Evolutionary conservation across 92 coral and sea anemone species (phyloP), one percentile per base, ranked within the genome.

Genomic region (Galaxea fascicularis): DNA sequence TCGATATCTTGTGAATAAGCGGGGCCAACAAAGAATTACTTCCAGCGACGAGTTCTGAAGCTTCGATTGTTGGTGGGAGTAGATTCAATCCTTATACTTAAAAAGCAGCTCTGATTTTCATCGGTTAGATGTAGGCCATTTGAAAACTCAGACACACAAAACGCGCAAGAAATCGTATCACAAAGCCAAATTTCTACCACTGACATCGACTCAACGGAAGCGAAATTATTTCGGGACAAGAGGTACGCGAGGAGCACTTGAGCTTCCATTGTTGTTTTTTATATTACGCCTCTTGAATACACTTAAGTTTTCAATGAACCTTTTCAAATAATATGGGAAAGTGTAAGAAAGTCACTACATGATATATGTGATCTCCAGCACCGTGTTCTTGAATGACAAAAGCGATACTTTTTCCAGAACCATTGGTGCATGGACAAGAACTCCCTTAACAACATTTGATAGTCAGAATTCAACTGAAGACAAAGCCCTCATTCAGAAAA

Each of bases 221-320:
- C 12, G 39, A 27, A 26, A 24, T 63, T 24, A 13, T 63, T 27
- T 29, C 26, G 14, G 15, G 25, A 17, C 18, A 13, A 49, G 17
- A 78, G 46, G 83, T 78, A 76, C 35, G 31, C 59, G 53, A 15
- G 8, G 13, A 13, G 39, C 60, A 78, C 73, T 78, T 78, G 63
- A 35, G 27, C 10, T 14, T 53, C 24, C 20, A 65, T 65, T 78
- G 73, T 63, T 29, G 2, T 15, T 12, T 57, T 57, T n/a, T 25
- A 45, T 27, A 76, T 47, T 28, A 47, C 63, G 41, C 29, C 63
- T 47, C 83, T 78, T 78, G 74, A 49, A 47, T 65, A 47, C 14
- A 7, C 63, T 46, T 17, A 8, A 16, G 63, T 20, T 64, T 47
- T 64, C 45, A 49, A 65, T 17, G 57, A 51, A 25, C 72, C 73